Evolutionary conservation across 2,888 invertebrate genomes (phyloP).

Genomic region (Ochropacha duplaris): DNA sequence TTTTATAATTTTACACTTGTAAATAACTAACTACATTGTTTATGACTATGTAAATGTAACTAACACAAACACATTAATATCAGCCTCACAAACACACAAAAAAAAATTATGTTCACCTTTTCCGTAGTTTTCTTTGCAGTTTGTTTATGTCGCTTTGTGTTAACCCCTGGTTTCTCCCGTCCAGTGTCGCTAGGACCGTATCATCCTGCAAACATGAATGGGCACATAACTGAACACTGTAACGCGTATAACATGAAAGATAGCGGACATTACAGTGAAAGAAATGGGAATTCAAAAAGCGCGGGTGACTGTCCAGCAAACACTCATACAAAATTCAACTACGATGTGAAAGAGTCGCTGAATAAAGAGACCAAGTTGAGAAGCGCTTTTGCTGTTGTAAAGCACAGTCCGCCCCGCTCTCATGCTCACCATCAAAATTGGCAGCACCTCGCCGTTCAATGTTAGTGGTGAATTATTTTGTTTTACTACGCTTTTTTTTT

Average conservation of each 20-base stretch:
- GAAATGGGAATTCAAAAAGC: constrained; percentile 71
- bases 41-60: not conserved
- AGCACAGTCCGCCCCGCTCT: constrained; percentile 82
- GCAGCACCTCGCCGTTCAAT: constrained; percentile 86
- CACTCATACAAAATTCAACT: constrained; percentile 77
- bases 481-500: constrained; percentile 36
- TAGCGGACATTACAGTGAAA: constrained; percentile 78
- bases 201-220: constrained; percentile 76
- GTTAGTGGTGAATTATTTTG: constrained; percentile 80
- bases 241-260: constrained; percentile 79
- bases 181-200: constrained; percentile 80
- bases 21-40: not conserved
- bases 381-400: constrained; percentile 85
- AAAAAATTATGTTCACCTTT: constrained; percentile 48
- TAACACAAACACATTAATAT: constrained; percentile 9
- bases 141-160: constrained; percentile 79
- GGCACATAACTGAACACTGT: constrained; percentile 74
- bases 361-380: constrained; percentile 80
- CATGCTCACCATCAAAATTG: constrained; percentile 77
- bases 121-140: constrained; percentile 55
- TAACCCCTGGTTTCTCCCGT: constrained; percentile 70
- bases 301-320: constrained; percentile 74
- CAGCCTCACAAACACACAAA: constrained; percentile 23
- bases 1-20: not conserved
- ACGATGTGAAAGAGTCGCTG: constrained; percentile 69